Base-by-base conservation (phyloP, 2,888 invertebrate species). In the Phoenoteleia sp. region DNA sequence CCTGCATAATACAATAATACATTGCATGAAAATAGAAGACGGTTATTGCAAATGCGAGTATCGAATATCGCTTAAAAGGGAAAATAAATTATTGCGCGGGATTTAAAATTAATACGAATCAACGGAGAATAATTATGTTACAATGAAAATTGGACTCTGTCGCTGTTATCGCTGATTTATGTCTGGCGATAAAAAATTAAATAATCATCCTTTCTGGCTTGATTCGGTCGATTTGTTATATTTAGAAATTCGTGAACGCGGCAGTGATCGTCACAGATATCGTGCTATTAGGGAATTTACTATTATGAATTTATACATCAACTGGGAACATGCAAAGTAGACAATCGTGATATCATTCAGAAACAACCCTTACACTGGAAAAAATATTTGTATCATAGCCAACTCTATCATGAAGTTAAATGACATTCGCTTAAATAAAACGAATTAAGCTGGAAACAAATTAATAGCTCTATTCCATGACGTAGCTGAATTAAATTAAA, bases 281-380 rank as follows among this genome's bases (percentile, higher is more conserved):
- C 49, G 13, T 5, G 49, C 13, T 15, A 49, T 29, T 66, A 33
- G n/a, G 25, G 21, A n/a, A n/a, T n/a, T n/a, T n/a, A 21, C 64
- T n/a, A 25, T 60, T 49, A 60, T 36, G 49, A 47, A 60, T 49
- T 21, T 49, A 60, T 25, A 60, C 27, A 21, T 19, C 3, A 23
- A 36, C 33, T 27, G 36, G n/a, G 19, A 72, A 72, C 69, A 72
- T 47, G 72, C 60, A 36, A 72, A 49, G 45, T 33, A 25, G 47
- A 49, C 33, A 60, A 47, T 47, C 60, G 47, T 36, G 58, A 58
- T 58, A 60, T 60, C 62, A 52, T 74, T 74, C 52, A 62, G 49
- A 45, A 47, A 36, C 27, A 17, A 23, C 49, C 39, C 52, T 39
- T 52, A 62, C n/a, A n/a, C n/a, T n/a, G n/a, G n/a, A n/a, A n/a